Conservation (phyloP, 2,113 vertebrate genomes). For the Spea bombifrons region DNA sequence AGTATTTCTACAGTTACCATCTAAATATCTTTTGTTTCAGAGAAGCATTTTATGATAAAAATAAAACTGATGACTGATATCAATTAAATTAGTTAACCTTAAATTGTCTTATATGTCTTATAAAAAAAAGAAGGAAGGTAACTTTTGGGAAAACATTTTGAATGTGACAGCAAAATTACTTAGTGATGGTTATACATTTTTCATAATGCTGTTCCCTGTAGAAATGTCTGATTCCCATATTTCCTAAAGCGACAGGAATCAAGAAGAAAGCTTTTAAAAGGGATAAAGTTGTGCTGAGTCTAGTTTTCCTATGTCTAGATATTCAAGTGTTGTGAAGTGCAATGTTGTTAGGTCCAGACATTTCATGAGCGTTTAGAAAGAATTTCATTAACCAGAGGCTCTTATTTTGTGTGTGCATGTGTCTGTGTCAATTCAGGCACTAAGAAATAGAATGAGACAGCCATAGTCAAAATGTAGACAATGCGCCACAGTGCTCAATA, state of each 20-base stretch:
- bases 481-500: conserved; percentile 68
- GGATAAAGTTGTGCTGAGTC: conserved; percentile 58
- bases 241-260: conserved; percentile 54
- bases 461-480: conserved; percentile 63
- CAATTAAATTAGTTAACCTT: conserved; percentile 56
- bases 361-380: conserved; percentile 50
- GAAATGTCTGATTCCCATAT: conserved; percentile 58
- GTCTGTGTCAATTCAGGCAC: conserved; percentile 50
- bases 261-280: conserved; percentile 60
- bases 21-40: too few relatives aligned
- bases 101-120: conserved; percentile 55
- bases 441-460: conserved; percentile 66
- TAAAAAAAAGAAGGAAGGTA: conserved; percentile 54
- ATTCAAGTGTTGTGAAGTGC: conserved; percentile 54
- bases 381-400: conserved; percentile 44
- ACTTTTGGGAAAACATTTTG: conserved; percentile 64
- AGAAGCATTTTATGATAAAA: too few relatives aligned
- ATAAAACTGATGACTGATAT: conserved; percentile 6
- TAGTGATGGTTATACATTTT: conserved; percentile 67
- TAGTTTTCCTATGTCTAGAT: conserved; percentile 57
- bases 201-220: conserved; percentile 63
- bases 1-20: too few relatives aligned
- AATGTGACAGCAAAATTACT: conserved; percentile 70
- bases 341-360: conserved; percentile 55
- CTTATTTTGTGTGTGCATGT: conserved; percentile 41